Evolutionary conservation across 2,888 invertebrate species (phyloP).

Genomic region (Chloroclysta siterata): DNA sequence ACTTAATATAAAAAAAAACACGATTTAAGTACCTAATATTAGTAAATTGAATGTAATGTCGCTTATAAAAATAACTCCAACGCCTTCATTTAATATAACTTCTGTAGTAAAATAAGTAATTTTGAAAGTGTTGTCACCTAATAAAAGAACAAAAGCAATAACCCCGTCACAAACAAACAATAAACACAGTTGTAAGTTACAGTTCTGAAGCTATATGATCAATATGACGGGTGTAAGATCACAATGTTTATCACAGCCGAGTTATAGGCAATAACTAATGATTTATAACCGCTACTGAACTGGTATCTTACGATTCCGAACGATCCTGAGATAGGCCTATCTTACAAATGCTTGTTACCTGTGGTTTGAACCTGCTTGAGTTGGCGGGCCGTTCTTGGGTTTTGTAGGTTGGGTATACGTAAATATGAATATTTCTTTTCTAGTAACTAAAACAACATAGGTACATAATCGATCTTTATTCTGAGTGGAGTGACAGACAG

Average conservation of each 20-base stretch:
- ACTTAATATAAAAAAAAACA: too few species aligned
- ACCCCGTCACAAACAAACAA: conserved; percentile 6
- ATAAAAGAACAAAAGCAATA: conserved; percentile 4
- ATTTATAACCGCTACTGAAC: conserved; percentile 69
- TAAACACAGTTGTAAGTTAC: conserved; percentile 21
- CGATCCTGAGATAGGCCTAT: conserved; percentile 63
- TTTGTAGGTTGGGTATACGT: not conserved
- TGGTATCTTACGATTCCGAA: conserved; percentile 46
- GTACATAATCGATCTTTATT: too few species aligned
- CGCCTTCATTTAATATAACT: too few species aligned
- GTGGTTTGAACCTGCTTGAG: conserved; percentile 21
- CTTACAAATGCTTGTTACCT: conserved; percentile 37
- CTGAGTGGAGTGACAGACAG: too few species aligned
- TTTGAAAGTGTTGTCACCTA: too few species aligned
- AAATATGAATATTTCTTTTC: too few species aligned
- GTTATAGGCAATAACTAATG: conserved; percentile 70
- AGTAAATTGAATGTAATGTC: too few species aligned
- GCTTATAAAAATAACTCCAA: too few species aligned
- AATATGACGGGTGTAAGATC: conserved; percentile 58
- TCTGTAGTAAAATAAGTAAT: too few species aligned
- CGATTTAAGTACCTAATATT: too few species aligned
- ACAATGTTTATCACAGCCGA: conserved; percentile 68
- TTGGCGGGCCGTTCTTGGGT: not conserved
- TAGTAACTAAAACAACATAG: too few species aligned
- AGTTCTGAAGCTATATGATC: conserved; percentile 15